phyloP scores from a whole-genome alignment of 2,888 invertebrate genomes.

The Meghimatium bilineatum region DNA sequence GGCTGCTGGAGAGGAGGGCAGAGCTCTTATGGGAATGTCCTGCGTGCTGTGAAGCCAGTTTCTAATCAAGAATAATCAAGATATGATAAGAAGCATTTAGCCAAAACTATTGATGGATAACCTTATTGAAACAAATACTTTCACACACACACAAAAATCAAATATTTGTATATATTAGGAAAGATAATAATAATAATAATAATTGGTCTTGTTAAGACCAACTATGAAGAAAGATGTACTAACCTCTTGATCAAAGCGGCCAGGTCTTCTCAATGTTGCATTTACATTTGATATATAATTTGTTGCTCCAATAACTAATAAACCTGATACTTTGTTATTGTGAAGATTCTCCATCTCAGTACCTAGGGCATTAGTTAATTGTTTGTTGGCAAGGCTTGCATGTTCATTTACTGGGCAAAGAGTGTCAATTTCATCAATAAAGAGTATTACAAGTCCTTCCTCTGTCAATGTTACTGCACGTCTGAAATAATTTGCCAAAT shows the following conservation, averaged over 20 bases:
- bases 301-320: slow-evolving; percentile 81
- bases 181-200: too few relatives aligned
- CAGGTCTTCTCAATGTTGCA: slow-evolving; percentile 79
- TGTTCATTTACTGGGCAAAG: slow-evolving; percentile 64
- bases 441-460: slow-evolving; percentile 76
- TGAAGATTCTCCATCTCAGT: slow-evolving; percentile 79
- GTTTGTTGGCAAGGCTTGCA: slow-evolving; percentile 70
- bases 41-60: too few relatives aligned
- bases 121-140: too few relatives aligned
- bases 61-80: too few relatives aligned
- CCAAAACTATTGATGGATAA: background rate
- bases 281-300: slow-evolving; percentile 79
- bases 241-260: slow-evolving; percentile 81
- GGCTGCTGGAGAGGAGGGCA: too few relatives aligned
- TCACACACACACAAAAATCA: too few relatives aligned
- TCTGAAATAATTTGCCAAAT: slow-evolving; percentile 78
- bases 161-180: too few relatives aligned
- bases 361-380: slow-evolving; percentile 79
- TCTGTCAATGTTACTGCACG: slow-evolving; percentile 76
- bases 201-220: background rate
- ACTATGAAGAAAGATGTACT: slow-evolving; percentile 7
- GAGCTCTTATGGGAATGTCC: too few relatives aligned
- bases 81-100: background rate
- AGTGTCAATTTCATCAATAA: slow-evolving; percentile 78
- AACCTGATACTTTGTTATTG: slow-evolving; percentile 62